Conservation (phyloP, 2,888 invertebrate genomes). For the Hymenopus coronatus region DNA sequence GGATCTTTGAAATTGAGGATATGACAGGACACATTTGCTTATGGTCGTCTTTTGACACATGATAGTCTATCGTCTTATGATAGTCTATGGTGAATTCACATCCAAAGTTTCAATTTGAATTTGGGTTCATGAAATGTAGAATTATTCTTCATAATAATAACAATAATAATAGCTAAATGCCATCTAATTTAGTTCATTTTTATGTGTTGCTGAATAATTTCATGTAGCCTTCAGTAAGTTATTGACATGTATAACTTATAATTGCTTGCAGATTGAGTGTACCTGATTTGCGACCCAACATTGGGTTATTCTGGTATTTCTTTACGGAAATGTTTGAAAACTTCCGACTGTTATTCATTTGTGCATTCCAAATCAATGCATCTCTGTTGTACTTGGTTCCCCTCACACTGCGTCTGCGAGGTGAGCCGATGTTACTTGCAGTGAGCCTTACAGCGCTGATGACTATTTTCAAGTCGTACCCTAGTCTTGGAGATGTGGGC, state of each 20-base stretch:
- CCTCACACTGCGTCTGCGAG: conserved; percentile 72
- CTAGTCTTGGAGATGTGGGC: conserved; percentile 91
- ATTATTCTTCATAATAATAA: background rate
- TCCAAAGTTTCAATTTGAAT: too few species aligned
- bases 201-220: background rate
- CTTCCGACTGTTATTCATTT: conserved; percentile 91
- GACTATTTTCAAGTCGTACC: conserved; percentile 95
- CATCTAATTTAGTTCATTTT: background rate
- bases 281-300: conserved; percentile 93
- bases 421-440: conserved; percentile 76
- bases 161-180: background rate
- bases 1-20: too few species aligned
- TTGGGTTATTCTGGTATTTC: conserved; percentile 99
- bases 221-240: background rate
- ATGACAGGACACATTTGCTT: too few species aligned
- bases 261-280: conserved; percentile 71
- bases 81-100: too few species aligned
- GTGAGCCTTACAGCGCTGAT: conserved; percentile 77
- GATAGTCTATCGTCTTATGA: too few species aligned
- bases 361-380: conserved; percentile 95
- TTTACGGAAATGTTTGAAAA: conserved; percentile 99
- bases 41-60: too few species aligned
- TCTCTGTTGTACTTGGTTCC: conserved; percentile 89
- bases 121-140: too few species aligned
- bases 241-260: background rate